These are phyloP conservation scores for Acanthurus lineatus DNA, from an alignment of 2,797 vertebrate genomes.

Conservation along the genomic window DNA sequence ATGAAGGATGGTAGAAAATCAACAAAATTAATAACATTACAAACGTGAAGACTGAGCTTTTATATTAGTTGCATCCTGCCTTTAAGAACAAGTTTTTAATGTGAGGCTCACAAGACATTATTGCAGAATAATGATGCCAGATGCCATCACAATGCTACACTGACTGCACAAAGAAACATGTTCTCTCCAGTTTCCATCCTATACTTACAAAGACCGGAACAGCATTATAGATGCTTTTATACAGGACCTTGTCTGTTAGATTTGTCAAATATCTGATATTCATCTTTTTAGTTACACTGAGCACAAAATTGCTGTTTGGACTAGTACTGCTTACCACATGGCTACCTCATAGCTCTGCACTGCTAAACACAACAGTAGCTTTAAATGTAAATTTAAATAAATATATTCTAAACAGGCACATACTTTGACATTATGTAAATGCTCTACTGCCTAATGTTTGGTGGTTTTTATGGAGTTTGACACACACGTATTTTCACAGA, in stretches of 20 bases:
- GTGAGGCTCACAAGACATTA: background rate
- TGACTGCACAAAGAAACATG: too few species aligned
- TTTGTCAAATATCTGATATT: background rate
- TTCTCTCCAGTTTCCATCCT: too few species aligned
- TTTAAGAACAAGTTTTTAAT: background rate
- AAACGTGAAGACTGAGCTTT: background rate
- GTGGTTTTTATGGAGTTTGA: background rate
- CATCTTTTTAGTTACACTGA: background rate
- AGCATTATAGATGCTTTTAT: too few species aligned
- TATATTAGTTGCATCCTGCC: background rate
- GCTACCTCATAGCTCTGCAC: too few species aligned
- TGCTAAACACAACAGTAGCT: background rate
- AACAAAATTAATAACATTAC: background rate
- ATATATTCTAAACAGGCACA: background rate
- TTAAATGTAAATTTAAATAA: background rate
- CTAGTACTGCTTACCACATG: too few species aligned
- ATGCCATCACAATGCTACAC: too few species aligned
- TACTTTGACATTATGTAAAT: background rate
- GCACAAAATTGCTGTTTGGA: background rate
- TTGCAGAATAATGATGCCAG: too few species aligned
- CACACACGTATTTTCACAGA: conserved; percentile 56
- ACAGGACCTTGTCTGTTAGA: background rate
- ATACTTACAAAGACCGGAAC: too few species aligned
- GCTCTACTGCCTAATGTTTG: background rate
- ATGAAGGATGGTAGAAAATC: background rate